Conservation (phyloP, 2,888 invertebrate genomes). For the Drosophila suboccidentalis region DNA sequence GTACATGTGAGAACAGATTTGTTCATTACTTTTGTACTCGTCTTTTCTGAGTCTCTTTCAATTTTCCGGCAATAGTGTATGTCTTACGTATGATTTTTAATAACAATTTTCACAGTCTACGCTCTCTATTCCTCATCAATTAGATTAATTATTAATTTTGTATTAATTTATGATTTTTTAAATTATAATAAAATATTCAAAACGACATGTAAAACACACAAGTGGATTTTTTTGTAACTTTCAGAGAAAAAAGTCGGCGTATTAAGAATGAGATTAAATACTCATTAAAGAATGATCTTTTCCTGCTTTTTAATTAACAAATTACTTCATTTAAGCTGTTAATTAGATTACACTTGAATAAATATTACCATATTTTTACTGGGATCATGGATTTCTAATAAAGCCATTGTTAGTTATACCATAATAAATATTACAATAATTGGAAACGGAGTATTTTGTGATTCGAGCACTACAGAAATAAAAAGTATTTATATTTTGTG, state of each 20-base stretch:
- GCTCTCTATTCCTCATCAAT: conserved; percentile 65
- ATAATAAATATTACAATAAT: too few relatives aligned
- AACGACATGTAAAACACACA: conserved; percentile 47
- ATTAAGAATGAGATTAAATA: background rate
- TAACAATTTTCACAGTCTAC: conserved; percentile 56
- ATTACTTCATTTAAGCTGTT: background rate
- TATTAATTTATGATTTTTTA: conserved; percentile 84
- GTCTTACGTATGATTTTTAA: conserved; percentile 43
- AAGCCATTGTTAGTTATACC: too few relatives aligned
- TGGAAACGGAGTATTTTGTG: too few relatives aligned
- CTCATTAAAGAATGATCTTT: background rate
- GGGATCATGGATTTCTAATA: background rate
- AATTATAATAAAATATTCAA: conserved; percentile 76
- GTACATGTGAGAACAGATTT: conserved; percentile 15
- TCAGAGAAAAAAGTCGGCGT: background rate
- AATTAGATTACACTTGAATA: too few relatives aligned
- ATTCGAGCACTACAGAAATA: too few relatives aligned
- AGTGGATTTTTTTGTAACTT: background rate
- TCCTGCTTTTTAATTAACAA: too few relatives aligned
- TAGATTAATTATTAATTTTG: conserved; percentile 83
- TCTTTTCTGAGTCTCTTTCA: conserved; percentile 28
- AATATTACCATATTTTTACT: background rate
- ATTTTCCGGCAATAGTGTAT: conserved; percentile 52
- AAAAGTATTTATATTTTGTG: background rate
- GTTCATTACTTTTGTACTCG: conserved; percentile 23